These are phyloP conservation scores for Oreochromis spilurus DNA, from an alignment of 2,113 vertebrate species.

Conservation along the genomic window DNA sequence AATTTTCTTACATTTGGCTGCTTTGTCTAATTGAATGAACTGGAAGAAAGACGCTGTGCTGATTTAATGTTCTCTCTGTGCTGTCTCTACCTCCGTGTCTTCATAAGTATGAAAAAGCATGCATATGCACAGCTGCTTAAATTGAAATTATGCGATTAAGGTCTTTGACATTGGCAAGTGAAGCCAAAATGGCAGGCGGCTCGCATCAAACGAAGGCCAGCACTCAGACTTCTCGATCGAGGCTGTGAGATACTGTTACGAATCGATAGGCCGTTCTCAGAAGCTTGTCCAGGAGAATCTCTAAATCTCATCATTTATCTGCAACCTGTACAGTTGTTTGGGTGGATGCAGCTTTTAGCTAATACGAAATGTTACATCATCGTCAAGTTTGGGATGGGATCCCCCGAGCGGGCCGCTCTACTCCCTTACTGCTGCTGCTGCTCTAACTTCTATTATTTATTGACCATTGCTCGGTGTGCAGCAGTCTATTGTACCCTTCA, in stretches of 20 bases:
- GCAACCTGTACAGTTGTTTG: not conserved
- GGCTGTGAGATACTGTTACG: slow-evolving; percentile 35
- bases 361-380: slow-evolving; percentile 9
- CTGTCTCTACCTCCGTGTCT: not conserved
- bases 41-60: slow-evolving; percentile 21
- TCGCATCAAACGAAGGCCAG: slow-evolving; percentile 11
- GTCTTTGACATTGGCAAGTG: slow-evolving; percentile 10
- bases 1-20: slow-evolving; percentile 43
- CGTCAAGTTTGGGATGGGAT: slow-evolving; percentile 17
- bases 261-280: slow-evolving; percentile 45
- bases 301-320: slow-evolving; percentile 33
- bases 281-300: slow-evolving; percentile 8
- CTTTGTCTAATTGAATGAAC: slow-evolving; percentile 49
- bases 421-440: not conserved
- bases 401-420: not conserved
- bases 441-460: slow-evolving; percentile 59
- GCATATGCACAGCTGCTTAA: slow-evolving; percentile 38
- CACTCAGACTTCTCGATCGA: slow-evolving; percentile 31
- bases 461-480: slow-evolving; percentile 17
- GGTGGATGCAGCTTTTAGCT: not conserved
- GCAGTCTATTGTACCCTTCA: not conserved
- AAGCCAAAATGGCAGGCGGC: slow-evolving; percentile 18
- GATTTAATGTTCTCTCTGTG: slow-evolving; percentile 46
- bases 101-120: slow-evolving; percentile 42
- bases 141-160: slow-evolving; percentile 30